phyloP scores from a whole-genome alignment of 1,140 invertebrate species.

The Bombus vancouverensis region DNA sequence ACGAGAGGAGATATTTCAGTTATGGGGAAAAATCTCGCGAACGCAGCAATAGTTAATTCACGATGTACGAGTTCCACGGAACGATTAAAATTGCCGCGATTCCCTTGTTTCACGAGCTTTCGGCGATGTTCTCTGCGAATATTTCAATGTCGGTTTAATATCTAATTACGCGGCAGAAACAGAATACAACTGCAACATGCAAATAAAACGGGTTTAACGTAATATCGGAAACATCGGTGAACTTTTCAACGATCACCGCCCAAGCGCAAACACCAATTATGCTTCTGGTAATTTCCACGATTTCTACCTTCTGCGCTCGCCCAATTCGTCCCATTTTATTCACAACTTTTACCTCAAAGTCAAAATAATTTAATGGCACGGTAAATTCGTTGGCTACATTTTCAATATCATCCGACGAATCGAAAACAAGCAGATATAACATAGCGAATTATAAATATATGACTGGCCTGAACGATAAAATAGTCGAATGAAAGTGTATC shows the following conservation, averaged over 20 bases:
- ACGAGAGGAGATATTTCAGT: not conserved
- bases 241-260: not conserved
- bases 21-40: not conserved
- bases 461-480: not conserved
- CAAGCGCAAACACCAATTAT: not conserved
- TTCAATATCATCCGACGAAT: not conserved
- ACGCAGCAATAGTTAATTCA: not conserved
- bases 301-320: not conserved
- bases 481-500: not conserved
- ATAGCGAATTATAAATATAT: not conserved
- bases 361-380: not conserved
- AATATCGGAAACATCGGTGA: not conserved
- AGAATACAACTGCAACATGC: not conserved
- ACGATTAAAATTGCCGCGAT: slow-evolving; percentile 3
- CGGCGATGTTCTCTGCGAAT: not conserved
- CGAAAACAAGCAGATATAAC: not conserved
- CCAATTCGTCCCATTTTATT: not conserved
- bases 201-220: slow-evolving; percentile 18
- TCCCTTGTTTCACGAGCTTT: not conserved
- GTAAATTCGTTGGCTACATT: not conserved
- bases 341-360: not conserved
- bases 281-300: not conserved
- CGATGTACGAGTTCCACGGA: not conserved
- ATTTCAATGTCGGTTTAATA: slow-evolving; percentile 11
- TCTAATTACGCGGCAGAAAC: slow-evolving; percentile 12